Conservation (phyloP, 2,113 vertebrate genomes). For the Agapornis roseicollis region DNA sequence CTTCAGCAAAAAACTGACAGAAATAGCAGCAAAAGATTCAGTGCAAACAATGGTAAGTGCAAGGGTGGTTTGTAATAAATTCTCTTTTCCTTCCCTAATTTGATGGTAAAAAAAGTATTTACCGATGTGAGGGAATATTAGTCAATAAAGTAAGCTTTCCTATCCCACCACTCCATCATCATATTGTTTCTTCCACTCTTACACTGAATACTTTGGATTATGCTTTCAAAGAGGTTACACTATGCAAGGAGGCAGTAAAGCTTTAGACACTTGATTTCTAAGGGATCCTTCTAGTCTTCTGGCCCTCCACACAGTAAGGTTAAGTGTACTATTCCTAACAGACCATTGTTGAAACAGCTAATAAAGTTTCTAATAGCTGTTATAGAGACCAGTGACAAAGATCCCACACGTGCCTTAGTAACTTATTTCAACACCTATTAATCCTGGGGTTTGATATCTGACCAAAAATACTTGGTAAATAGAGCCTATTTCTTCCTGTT, state of each 20-base stretch:
- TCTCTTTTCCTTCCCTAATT: not conserved
- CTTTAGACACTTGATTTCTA: not conserved
- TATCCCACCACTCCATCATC: not conserved
- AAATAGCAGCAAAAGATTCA: constrained; percentile 15
- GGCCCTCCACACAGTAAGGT: not conserved
- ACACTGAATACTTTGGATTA: not conserved
- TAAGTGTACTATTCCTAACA: not conserved
- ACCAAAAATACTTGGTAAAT: not conserved
- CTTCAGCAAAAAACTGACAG: constrained; percentile 74
- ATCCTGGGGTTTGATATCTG: not conserved
- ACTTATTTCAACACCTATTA: not conserved
- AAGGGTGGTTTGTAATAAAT: not conserved
- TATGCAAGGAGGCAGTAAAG: not conserved
- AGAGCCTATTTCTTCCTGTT: not conserved
- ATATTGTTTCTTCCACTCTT: not conserved
- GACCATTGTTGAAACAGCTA: not conserved
- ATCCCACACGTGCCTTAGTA: not conserved
- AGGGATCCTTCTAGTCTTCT: not conserved
- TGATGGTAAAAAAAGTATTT: not conserved
- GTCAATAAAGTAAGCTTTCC: not conserved
- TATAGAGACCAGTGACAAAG: not conserved
- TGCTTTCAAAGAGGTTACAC: not conserved
- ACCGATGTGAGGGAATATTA: not conserved
- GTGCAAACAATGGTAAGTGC: not conserved
- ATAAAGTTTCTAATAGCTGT: not conserved